A percentile compares a stretch with the other conserved stretches of the same genome.
These are phyloP conservation scores for Engraulis encrasicolus DNA, from an alignment of 2,113 vertebrate genomes.

Conservation along the genomic window DNA sequence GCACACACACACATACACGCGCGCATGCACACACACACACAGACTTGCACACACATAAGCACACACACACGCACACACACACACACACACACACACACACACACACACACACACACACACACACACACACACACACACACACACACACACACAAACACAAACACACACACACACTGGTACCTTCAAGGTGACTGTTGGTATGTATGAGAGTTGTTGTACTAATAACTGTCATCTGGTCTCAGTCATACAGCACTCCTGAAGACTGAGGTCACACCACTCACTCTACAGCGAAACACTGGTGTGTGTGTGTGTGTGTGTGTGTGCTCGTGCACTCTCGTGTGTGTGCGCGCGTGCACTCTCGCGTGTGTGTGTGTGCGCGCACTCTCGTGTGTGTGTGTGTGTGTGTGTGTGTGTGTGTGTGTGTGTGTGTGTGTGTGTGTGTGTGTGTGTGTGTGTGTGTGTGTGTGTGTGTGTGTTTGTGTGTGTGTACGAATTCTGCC, in stretches of 20 bases:
- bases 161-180: not conserved
- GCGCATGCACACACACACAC: not conserved
- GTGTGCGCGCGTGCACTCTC: not conserved
- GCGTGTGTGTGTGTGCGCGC: no score
- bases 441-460: no score
- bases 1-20: not conserved
- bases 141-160: no score
- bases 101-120: no score
- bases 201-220: not conserved
- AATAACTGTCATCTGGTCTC: slow-evolving; percentile 13
- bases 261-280: not conserved
- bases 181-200: not conserved
- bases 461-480: not conserved
- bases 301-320: not conserved
- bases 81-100: no score
- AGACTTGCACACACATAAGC: no score
- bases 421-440: slow-evolving; percentile 16
- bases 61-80: no score
- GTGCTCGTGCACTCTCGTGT: no score
- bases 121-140: no score
- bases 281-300: not conserved
- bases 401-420: slow-evolving; percentile 15
- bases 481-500: no score
- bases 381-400: not conserved
- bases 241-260: not conserved